A percentile compares a stretch with the other conserved stretches of the same genome.
Conservation (phyloP, 2,113 vertebrate genomes). For the Corvus moneduloides region DNA sequence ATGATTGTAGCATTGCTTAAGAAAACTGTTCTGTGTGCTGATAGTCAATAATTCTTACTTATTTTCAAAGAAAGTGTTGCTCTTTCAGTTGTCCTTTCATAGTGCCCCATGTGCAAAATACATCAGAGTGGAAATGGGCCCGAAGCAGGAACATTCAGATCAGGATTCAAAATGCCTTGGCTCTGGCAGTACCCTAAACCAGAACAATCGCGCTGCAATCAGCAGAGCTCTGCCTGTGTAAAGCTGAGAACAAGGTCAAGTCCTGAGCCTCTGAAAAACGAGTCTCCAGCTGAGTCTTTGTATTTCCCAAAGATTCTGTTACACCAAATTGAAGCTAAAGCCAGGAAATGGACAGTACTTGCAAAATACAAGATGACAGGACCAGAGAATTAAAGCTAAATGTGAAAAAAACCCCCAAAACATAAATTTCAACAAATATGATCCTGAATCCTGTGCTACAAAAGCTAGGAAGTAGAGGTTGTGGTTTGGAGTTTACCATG, state of each 20-base stretch:
- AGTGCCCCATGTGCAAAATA: background rate
- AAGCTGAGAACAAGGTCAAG: slow-evolving; percentile 45
- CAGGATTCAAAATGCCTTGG: background rate
- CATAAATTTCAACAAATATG: background rate
- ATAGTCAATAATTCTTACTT: background rate
- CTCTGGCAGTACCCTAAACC: background rate
- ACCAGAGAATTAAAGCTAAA: background rate
- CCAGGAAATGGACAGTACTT: background rate
- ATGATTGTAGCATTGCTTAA: background rate
- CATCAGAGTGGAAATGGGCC: background rate
- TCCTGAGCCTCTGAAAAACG: slow-evolving; percentile 31
- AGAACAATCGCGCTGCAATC: background rate
- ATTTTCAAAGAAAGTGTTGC: background rate
- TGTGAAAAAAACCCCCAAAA: background rate
- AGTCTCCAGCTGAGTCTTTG: slow-evolving; percentile 53
- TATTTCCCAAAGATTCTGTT: slow-evolving; percentile 34
- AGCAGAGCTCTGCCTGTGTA: background rate
- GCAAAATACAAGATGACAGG: slow-evolving; percentile 19
- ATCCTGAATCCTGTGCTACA: background rate
- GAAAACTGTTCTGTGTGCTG: background rate
- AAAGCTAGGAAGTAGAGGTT: background rate
- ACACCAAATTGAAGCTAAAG: slow-evolving; percentile 31
- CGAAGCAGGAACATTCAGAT: background rate
- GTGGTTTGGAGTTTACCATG: background rate
- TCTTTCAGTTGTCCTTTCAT: background rate